Conservation (phyloP, 2,888 invertebrate species). For the Apamea sordens region DNA sequence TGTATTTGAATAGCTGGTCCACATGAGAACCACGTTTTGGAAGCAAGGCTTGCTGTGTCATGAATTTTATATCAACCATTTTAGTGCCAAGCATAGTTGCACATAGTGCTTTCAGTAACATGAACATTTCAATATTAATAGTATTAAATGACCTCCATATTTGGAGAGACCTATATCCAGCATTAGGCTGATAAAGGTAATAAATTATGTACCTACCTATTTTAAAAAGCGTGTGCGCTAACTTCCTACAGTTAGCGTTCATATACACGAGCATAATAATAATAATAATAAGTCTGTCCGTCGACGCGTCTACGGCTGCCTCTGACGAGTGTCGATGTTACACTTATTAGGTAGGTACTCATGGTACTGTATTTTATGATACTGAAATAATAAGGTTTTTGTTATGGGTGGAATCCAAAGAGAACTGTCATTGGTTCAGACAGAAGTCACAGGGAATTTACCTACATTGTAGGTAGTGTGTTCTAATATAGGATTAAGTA, state of each 20-base stretch:
- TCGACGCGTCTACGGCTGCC: not conserved
- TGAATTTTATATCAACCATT: not conserved
- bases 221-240: not conserved
- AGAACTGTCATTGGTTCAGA: not conserved
- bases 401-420: not conserved
- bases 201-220: not conserved
- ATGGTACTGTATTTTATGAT: slow-evolving; percentile 2
- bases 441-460: not conserved
- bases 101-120: not conserved
- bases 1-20: not conserved
- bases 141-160: not conserved
- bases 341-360: not conserved
- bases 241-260: not conserved
- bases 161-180: not conserved
- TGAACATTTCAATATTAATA: not conserved
- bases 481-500: not conserved
- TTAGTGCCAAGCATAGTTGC: slow-evolving; percentile 4
- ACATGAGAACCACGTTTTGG: too few species aligned
- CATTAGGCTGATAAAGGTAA: not conserved
- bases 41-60: not conserved
- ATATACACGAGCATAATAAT: not conserved
- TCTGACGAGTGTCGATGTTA: not conserved
- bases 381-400: not conserved
- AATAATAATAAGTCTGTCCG: too few species aligned
- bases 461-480: not conserved